A percentile compares a stretch with the other conserved stretches of the same genome.
Evolutionary conservation across 2,797 vertebrate genomes (phyloP).

Genomic region (Euphonia xanthogaster): DNA sequence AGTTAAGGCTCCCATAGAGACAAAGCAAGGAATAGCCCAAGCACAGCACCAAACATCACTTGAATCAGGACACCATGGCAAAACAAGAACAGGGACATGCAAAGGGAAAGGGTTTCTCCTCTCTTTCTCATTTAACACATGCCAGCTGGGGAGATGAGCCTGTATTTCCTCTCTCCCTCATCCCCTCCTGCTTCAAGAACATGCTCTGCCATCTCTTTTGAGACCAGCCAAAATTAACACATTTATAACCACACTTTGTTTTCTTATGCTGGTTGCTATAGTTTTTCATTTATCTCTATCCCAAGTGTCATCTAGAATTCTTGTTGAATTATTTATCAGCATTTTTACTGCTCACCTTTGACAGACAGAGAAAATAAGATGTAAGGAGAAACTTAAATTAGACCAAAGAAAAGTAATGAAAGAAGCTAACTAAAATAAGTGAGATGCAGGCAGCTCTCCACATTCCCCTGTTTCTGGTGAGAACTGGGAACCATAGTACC

Average conservation of each 20-base stretch:
- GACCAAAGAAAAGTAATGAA: constrained; percentile 27
- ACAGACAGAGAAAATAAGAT: constrained; percentile 50
- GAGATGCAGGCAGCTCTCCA: background rate
- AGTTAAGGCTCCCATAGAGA: background rate
- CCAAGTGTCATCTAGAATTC: constrained; percentile 3
- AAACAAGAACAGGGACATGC: background rate
- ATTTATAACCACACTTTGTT: background rate
- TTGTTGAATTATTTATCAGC: constrained; percentile 42
- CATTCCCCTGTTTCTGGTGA: background rate
- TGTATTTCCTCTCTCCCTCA: background rate
- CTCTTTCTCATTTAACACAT: background rate
- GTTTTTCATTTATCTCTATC: constrained; percentile 40
- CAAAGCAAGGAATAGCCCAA: background rate
- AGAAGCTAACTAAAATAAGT: constrained; percentile 47
- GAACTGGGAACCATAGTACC: background rate
- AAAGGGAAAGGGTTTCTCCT: background rate
- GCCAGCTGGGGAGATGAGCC: background rate
- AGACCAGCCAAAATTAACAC: constrained; percentile 26
- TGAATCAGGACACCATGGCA: background rate
- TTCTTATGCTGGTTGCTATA: background rate
- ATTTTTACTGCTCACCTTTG: constrained; percentile 53
- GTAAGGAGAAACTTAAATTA: constrained; percentile 41
- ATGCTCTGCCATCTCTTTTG: background rate
- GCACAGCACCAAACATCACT: accelerated
- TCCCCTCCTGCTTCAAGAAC: background rate